Evolutionary conservation across 2,797 vertebrate genomes (phyloP), one percentile per base, ranked within the genome.

Genomic region (Pangasius macronema): DNA sequence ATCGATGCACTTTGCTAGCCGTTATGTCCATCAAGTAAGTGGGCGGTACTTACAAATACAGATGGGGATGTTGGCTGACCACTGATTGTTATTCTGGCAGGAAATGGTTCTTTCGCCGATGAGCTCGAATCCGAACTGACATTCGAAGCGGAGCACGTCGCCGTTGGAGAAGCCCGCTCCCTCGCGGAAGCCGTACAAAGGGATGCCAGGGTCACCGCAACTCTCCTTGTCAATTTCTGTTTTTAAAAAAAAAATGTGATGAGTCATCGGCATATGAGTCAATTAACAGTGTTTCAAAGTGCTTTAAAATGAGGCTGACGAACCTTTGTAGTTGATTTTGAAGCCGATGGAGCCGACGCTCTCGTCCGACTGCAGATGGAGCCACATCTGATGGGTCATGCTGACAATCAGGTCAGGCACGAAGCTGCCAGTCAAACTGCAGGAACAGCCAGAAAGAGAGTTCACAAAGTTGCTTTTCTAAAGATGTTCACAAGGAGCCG

Each of bases 81-180:
- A 99, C 93, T 99, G 99, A 94, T 99, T 99, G 96, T 99, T 99
- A 94, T 99, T 97, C 95, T 99, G 98, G 95, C 98, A 99, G 93
- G 97, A 96, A 95, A 99, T 99, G 91, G 96, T 98, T 95, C 97
- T 97, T 93, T 99, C 98, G 92, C 98, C 98, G 81, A 99, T 99
- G 93, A 99, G 96, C 95, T 99, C 98, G 92, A 99, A 99, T 91
- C 98, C 98, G 95, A 99, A 99, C 92, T 99, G 98, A 94, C 98
- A 99, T 92, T 99, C 98, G 89, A 99, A 99, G 88, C 97, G 97
- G 92, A 99, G 95, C 90, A 99, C 94, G 91, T 99, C 95, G 86
- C 97, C 97, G 87, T 99, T 99, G 91, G 98, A 97, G 95, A 99
- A 99, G 65, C 98, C 98, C 59, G 96, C 97, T 4, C 98, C 98